These are phyloP conservation scores for Zapus hudsonius DNA, from an alignment of 2,113 vertebrate genomes.

Conservation along the genomic window DNA sequence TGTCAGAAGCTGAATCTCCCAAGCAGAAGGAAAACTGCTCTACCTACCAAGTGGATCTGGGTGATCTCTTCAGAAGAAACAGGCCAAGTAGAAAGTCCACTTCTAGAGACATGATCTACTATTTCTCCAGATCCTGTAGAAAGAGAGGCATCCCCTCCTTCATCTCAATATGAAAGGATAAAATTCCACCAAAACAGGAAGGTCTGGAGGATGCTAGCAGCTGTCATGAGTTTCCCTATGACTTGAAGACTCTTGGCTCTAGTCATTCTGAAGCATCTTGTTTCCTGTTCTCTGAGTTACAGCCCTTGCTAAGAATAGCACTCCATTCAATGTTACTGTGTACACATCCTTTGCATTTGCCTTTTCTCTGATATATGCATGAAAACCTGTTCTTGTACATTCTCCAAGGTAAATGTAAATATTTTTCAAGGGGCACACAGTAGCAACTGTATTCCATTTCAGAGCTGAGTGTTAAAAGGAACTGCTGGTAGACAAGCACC, in stretches of 20 bases:
- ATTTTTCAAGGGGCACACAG: conserved; percentile 57
- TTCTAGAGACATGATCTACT: not conserved
- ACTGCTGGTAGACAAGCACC: not conserved
- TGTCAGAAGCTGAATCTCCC: not conserved
- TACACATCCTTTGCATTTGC: conserved; percentile 54
- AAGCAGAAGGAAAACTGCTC: not conserved
- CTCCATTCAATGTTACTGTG: conserved; percentile 56
- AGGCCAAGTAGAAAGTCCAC: not conserved
- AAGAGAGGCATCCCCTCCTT: not conserved
- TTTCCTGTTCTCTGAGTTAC: conserved; percentile 65
- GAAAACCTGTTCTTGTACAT: conserved; percentile 60
- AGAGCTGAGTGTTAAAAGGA: not conserved
- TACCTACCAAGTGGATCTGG: not conserved
- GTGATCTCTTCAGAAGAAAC: not conserved
- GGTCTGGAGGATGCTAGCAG: conserved; percentile 44
- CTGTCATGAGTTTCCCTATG: conserved; percentile 68
- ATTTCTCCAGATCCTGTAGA: conserved; percentile 28
- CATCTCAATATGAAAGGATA: not conserved
- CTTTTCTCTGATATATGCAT: conserved; percentile 57
- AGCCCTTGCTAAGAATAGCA: conserved; percentile 65
- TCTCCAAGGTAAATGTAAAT: conserved; percentile 72
- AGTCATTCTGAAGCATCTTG: conserved; percentile 51
- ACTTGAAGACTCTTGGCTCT: conserved; percentile 45
- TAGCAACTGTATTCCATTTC: conserved; percentile 35
- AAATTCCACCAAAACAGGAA: conserved; percentile 70